phyloP scores from a whole-genome alignment of 2,888 invertebrate genomes.

The Leptura quadrifasciata region DNA sequence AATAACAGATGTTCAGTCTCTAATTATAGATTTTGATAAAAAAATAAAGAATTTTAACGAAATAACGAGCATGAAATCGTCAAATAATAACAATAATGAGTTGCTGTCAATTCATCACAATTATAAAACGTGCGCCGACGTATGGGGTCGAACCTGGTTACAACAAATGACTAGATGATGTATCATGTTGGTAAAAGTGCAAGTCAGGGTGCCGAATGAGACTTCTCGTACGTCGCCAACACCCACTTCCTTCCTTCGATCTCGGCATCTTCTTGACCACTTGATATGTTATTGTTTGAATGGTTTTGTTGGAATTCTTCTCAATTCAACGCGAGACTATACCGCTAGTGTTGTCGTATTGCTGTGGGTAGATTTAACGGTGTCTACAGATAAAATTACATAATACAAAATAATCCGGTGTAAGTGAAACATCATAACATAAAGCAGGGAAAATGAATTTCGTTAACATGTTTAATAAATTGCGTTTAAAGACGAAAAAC shows the following conservation, averaged over 20 bases:
- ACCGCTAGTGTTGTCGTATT: not conserved
- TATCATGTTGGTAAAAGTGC: conserved; percentile 64
- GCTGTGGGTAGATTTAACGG: no score
- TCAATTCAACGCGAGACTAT: not conserved
- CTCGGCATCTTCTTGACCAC: conserved; percentile 8
- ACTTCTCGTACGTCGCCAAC: conserved; percentile 47
- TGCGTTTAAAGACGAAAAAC: no score
- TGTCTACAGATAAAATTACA: no score
- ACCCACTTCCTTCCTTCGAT: conserved; percentile 55
- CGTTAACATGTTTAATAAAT: no score
- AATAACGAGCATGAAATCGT: conserved; percentile 63
- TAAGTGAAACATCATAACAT: no score
- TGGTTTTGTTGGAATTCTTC: not conserved
- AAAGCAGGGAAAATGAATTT: no score
- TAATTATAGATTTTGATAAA: conserved; percentile 42
- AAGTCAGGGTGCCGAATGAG: conserved; percentile 67
- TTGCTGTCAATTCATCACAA: conserved; percentile 64
- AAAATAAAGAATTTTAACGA: conserved; percentile 49
- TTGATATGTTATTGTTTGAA: not conserved
- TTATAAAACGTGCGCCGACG: conserved; percentile 62
- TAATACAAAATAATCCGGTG: no score
- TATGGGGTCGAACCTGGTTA: conserved; percentile 58
- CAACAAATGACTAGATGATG: conserved; percentile 61
- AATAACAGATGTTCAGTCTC: conserved; percentile 12
- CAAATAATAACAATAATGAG: conserved; percentile 60